phyloP scores from a whole-genome alignment of 1,140 invertebrate species.

The Radopholus similis region DNA sequence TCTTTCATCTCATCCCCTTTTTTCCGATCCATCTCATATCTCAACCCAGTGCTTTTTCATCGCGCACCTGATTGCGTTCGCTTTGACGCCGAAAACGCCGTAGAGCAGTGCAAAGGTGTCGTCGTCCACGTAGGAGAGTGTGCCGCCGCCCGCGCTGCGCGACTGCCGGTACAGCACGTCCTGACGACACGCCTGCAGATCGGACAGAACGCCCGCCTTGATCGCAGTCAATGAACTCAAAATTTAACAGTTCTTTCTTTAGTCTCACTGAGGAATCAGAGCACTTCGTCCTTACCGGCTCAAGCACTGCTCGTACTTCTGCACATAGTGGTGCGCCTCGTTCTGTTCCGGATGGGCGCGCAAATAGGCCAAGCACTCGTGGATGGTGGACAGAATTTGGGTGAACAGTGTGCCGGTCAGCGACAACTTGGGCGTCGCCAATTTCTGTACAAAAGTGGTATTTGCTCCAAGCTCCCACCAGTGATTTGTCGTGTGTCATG shows the following conservation, averaged over 20 bases:
- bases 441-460: conserved; percentile 52
- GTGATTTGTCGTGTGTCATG: too few relatives aligned
- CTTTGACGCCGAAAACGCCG: conserved; percentile 56
- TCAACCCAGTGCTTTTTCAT: neutral
- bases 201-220: conserved; percentile 47
- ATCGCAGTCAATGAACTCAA: conserved; percentile 57
- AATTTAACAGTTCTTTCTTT: conserved; percentile 13
- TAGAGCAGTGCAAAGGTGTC: conserved; percentile 56
- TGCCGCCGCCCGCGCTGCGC: neutral
- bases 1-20: neutral
- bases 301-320: conserved; percentile 57
- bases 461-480: too few relatives aligned
- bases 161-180: conserved; percentile 50
- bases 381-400: conserved; percentile 56
- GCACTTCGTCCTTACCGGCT: conserved; percentile 41
- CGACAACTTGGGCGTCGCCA: conserved; percentile 43
- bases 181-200: conserved; percentile 45
- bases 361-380: conserved; percentile 54
- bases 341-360: conserved; percentile 47
- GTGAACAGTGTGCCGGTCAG: conserved; percentile 55
- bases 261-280: neutral
- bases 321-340: conserved; percentile 47
- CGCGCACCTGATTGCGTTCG: conserved; percentile 47
- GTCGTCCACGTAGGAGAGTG: conserved; percentile 40
- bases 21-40: neutral